Conservation (phyloP, 2,888 invertebrate species). For the Zygogramma bicolorata region DNA sequence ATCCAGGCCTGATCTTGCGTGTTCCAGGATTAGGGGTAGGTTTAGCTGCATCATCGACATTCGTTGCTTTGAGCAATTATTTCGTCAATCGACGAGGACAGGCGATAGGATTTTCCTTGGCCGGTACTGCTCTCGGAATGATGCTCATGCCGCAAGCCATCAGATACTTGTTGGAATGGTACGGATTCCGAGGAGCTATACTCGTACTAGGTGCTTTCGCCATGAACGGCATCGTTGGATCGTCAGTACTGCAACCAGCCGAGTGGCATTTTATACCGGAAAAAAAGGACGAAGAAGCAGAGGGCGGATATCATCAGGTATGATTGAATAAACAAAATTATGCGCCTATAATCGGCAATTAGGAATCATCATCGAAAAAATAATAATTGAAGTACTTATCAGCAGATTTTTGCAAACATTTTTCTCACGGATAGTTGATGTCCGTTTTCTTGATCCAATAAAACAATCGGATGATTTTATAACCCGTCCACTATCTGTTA, state of each 20-base stretch:
- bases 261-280: slow-evolving; percentile 77
- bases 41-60: slow-evolving; percentile 80
- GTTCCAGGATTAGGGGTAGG: slow-evolving; percentile 81
- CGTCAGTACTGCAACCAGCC: slow-evolving; percentile 77
- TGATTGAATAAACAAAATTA: not conserved
- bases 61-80: slow-evolving; percentile 83
- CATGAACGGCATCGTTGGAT: slow-evolving; percentile 77
- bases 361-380: too few species aligned
- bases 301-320: slow-evolving; percentile 64
- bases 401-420: too few species aligned
- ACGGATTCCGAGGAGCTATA: slow-evolving; percentile 77
- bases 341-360: too few species aligned
- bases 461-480: not conserved
- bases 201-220: slow-evolving; percentile 77
- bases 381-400: too few species aligned
- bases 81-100: slow-evolving; percentile 83
- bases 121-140: slow-evolving; percentile 83
- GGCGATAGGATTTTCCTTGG: slow-evolving; percentile 84
- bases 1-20: too few species aligned
- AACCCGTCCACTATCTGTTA: not conserved
- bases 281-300: slow-evolving; percentile 68
- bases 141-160: slow-evolving; percentile 85
- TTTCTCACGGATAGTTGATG: too few species aligned
- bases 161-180: slow-evolving; percentile 73
- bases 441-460: too few species aligned